These are phyloP conservation scores for Hippotragus niger DNA, from an alignment of 2,113 vertebrate species.

Conservation along the genomic window DNA sequence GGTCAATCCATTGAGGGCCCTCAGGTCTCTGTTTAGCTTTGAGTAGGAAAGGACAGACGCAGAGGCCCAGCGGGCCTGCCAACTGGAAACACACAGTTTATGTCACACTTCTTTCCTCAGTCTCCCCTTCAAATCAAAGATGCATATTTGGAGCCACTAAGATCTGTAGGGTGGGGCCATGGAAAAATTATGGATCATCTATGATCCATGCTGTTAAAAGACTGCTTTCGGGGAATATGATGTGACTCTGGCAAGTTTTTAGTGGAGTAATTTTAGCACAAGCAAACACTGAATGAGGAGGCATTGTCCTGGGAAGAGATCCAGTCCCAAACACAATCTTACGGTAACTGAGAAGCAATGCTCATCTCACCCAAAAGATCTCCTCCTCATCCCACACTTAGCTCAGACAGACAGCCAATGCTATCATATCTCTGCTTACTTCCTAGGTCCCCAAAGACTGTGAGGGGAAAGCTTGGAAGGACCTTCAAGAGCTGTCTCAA, in stretches of 20 bases:
- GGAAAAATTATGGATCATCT: neutral
- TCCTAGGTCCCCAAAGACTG: neutral
- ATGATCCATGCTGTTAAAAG: neutral
- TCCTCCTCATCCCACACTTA: neutral
- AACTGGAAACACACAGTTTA: neutral
- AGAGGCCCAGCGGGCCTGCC: neutral
- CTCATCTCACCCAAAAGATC: neutral
- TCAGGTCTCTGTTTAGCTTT: neutral
- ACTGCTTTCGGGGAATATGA: neutral
- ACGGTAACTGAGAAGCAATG: neutral
- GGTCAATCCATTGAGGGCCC: neutral
- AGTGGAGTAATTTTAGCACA: neutral
- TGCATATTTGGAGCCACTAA: neutral
- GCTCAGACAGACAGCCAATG: neutral
- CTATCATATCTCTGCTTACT: neutral
- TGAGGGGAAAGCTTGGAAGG: neutral
- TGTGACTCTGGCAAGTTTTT: neutral
- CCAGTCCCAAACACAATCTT: neutral
- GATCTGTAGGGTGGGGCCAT: neutral
- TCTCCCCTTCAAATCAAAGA: neutral
- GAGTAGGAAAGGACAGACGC: neutral
- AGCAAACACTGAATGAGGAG: neutral
- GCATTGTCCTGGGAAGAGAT: neutral
- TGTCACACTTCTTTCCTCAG: neutral
- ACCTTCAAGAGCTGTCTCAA: neutral